Base-by-base conservation (phyloP, 2,888 invertebrate species). In the Dolichomitus sp. region DNA sequence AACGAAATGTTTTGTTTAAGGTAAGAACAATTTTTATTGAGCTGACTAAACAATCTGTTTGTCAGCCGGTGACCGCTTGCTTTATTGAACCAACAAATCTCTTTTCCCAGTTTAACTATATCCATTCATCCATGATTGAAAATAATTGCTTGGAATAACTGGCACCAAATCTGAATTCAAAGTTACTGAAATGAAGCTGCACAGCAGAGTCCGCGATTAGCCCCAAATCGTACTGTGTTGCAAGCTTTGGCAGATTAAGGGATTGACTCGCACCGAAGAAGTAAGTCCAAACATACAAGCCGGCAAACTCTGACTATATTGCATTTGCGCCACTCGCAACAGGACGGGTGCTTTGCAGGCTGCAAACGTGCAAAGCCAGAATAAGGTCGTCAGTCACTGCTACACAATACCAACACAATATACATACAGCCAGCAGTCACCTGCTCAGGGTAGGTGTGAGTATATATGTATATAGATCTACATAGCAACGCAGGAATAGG, bases 401-500 rank as follows among this genome's bases (percentile, higher is more conserved):
- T 54, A 27, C 11, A 54, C 54, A 12, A 14, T 54, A 54, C 57
- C 30, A 57, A 14, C 14, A 57, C 23, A 57, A 7, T 57, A 6
- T 1, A 30, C n/a, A 6, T 33, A 57, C 4, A 2, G 7, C 3
- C 12, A 5, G 1, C 27, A 23, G 54, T 54, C n/a, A 17, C 52
- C 52, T 52, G 17, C 2, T 23, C 12, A 54, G 11, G 23, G 23
- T 27, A 54, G 12, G 27, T 37, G 7, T 9, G 9, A 0, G 9
- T 9, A 37, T 7, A 9, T 23, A 23, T 23, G 2, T 19, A 14
- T 50, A 33, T 12, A 4, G 48, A 50, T 50, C 50, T 68, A 50
- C 52, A 50, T 6, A 50, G 50, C 4, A 30, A 27, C 33, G 27
- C 12, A 57, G n/a, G 65, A 27, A 72, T 45, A 63, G 37, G 37